Percentiles rank a stretch among this genome's conserved stretches.
Conservation (phyloP, 2,888 invertebrate genomes). For the Bombylius major region DNA sequence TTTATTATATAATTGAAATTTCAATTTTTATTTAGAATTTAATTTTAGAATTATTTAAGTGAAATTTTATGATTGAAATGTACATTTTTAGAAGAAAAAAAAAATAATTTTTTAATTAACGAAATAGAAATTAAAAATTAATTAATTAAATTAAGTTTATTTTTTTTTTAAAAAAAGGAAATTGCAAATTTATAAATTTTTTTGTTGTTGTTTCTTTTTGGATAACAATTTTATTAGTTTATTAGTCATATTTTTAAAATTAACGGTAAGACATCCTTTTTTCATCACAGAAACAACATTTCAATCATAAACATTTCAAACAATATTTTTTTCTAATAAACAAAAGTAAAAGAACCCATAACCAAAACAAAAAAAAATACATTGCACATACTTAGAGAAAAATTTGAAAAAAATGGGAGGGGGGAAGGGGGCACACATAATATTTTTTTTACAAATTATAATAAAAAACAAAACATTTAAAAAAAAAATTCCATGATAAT, state of each 20-base stretch:
- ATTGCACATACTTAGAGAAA: not conserved
- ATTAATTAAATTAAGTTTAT: not conserved
- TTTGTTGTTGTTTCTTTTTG: no score
- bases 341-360: constrained; percentile 11
- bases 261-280: constrained; percentile 27
- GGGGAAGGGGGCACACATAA: no score
- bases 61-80: constrained; percentile 37
- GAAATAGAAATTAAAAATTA: not conserved
- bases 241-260: not conserved
- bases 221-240: not conserved
- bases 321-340: constrained; percentile 4
- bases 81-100: constrained; percentile 26
- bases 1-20: no score
- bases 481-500: no score
- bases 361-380: constrained; percentile 8
- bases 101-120: constrained; percentile 9
- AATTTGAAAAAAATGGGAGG: no score
- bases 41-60: not conserved
- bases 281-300: constrained; percentile 40
- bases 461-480: no score
- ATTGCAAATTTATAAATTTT: not conserved
- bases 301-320: constrained; percentile 34
- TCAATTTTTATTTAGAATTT: no score
- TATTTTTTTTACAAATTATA: no score
- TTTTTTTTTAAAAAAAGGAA: not conserved